A percentile compares a stretch with the other conserved stretches of the same genome.
Conservation (phyloP, 2,888 invertebrate genomes). For the Hedya salicella region DNA sequence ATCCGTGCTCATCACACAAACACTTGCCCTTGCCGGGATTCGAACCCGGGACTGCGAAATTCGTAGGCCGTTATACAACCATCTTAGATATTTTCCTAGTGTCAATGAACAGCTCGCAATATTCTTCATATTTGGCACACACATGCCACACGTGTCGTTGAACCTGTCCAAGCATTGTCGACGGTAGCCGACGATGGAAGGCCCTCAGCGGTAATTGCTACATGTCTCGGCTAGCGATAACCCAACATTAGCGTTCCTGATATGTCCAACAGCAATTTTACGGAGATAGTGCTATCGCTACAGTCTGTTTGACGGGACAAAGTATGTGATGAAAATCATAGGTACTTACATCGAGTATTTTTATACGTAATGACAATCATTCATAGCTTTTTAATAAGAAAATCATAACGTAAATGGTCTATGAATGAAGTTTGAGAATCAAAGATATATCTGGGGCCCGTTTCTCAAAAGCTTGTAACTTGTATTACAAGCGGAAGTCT, state of each 20-base stretch:
- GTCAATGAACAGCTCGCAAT: slow-evolving; percentile 45
- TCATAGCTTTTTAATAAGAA: too few species aligned
- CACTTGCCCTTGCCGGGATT: too few species aligned
- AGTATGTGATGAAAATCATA: not conserved
- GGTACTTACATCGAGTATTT: too few species aligned
- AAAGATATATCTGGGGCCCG: too few species aligned
- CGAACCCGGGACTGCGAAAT: too few species aligned
- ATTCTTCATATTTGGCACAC: slow-evolving; percentile 61
- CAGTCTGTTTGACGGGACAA: slow-evolving; percentile 18
- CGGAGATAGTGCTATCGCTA: slow-evolving; percentile 31
- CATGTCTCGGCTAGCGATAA: slow-evolving; percentile 51
- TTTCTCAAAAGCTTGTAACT: too few species aligned
- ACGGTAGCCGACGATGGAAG: slow-evolving; percentile 45
- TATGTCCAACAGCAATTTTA: slow-evolving; percentile 37
- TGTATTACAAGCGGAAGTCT: too few species aligned
- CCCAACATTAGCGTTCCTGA: slow-evolving; percentile 51
- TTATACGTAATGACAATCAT: not conserved
- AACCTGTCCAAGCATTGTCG: slow-evolving; percentile 57
- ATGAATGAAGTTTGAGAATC: too few species aligned
- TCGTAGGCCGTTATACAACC: too few species aligned
- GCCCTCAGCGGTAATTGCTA: slow-evolving; percentile 58
- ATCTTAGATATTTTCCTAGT: too few species aligned
- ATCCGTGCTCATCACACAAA: too few species aligned
- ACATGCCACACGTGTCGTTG: slow-evolving; percentile 60
- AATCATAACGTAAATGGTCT: too few species aligned